phyloP scores from a whole-genome alignment of 2,113 vertebrate species.

The Macroglossus sobrinus region DNA sequence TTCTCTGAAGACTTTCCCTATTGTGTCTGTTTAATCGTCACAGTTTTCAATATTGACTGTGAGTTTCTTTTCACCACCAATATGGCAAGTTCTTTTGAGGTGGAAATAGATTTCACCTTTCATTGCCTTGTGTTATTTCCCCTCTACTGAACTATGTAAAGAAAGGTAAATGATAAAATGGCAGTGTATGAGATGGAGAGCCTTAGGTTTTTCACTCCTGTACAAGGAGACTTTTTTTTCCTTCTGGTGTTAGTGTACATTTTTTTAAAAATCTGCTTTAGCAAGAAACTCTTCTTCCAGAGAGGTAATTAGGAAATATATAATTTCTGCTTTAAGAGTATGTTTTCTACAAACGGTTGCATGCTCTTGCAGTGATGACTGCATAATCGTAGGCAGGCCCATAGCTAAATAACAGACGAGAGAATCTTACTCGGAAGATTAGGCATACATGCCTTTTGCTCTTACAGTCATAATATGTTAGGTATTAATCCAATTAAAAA shows the following conservation, averaged over 20 bases:
- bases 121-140: constrained; percentile 52
- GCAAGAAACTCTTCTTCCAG: constrained; percentile 39
- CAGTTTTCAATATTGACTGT: constrained; percentile 36
- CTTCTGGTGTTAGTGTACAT: neutral
- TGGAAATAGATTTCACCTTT: constrained; percentile 66
- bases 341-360: neutral
- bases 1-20: constrained; percentile 23
- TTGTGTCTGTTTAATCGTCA: constrained; percentile 47
- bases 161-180: constrained; percentile 53
- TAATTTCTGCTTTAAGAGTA: constrained; percentile 43
- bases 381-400: neutral
- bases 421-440: neutral
- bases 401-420: constrained; percentile 11
- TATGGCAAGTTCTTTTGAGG: constrained; percentile 42
- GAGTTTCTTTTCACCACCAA: constrained; percentile 58
- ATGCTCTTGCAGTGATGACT: constrained; percentile 29
- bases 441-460: neutral
- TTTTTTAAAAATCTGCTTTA: neutral
- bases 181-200: neutral
- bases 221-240: neutral
- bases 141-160: constrained; percentile 51
- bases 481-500: constrained; percentile 17
- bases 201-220: constrained; percentile 37
- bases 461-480: constrained; percentile 24
- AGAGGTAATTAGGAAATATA: constrained; percentile 45